These are phyloP conservation scores for Epinephelus fuscoguttatus DNA, from an alignment of 2,113 vertebrate species.

Conservation along the genomic window DNA sequence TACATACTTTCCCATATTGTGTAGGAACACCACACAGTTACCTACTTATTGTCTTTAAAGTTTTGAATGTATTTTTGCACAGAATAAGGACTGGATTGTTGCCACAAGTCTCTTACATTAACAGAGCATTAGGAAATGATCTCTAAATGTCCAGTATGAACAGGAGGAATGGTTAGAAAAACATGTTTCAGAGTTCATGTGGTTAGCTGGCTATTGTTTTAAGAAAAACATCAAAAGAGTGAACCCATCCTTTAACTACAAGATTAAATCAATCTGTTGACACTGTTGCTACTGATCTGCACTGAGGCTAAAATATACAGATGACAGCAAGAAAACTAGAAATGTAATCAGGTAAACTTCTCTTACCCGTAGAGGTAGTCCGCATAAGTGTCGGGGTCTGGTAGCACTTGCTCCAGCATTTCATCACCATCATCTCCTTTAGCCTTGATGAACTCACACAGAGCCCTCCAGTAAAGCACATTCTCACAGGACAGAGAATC, in stretches of 20 bases:
- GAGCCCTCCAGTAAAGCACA: slow-evolving; percentile 91
- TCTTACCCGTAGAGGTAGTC: slow-evolving; percentile 92
- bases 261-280: not conserved
- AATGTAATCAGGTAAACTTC: slow-evolving; percentile 2
- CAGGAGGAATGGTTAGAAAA: not conserved
- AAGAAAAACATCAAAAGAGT: not conserved
- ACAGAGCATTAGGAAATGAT: not conserved
- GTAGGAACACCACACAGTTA: not conserved
- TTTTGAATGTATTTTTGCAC: not conserved
- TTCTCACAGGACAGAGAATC: slow-evolving; percentile 91
- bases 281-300: not conserved
- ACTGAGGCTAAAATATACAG: not conserved
- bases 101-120: not conserved
- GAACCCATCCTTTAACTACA: not conserved
- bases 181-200: not conserved
- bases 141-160: not conserved
- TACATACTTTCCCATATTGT: too few relatives aligned
- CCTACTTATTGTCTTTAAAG: not conserved
- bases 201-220: not conserved
- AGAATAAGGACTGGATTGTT: not conserved
- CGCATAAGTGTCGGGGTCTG: slow-evolving; percentile 91
- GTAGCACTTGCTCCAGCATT: slow-evolving; percentile 90
- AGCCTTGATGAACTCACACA: slow-evolving; percentile 92
- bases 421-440: slow-evolving; percentile 93
- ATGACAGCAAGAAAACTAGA: not conserved